phyloP scores from a whole-genome alignment of 2,113 vertebrate species.

The Daphoenositta chrysoptera region DNA sequence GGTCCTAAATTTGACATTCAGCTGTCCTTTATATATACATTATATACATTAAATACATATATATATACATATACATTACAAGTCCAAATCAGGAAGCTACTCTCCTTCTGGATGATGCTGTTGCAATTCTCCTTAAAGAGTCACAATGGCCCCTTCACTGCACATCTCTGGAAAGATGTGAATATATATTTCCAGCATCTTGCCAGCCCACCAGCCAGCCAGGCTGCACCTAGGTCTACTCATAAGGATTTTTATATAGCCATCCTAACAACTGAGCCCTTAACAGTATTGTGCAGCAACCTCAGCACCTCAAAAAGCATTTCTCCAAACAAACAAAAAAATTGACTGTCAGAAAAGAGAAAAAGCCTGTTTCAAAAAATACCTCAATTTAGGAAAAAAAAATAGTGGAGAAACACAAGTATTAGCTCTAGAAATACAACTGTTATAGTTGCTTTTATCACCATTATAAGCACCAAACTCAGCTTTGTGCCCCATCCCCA shows the following conservation, averaged over 20 bases:
- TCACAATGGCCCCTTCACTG: background rate
- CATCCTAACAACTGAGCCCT: background rate
- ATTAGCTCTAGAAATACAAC: background rate
- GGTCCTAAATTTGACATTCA: background rate
- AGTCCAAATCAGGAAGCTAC: background rate
- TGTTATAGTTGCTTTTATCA: background rate
- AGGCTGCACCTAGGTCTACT: background rate
- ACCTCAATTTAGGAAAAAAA: background rate
- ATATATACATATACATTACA: background rate
- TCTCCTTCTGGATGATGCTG: background rate
- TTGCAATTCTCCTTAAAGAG: background rate
- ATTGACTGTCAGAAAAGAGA: background rate
- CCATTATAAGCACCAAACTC: background rate
- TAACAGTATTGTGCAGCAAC: background rate
- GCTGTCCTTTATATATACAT: background rate
- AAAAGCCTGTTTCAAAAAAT: background rate
- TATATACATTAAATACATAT: too few species aligned
- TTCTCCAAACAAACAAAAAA: background rate
- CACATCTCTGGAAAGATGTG: background rate
- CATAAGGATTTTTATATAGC: background rate
- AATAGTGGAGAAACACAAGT: background rate
- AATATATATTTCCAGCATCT: background rate
- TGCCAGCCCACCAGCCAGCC: background rate
- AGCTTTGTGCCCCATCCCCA: background rate
- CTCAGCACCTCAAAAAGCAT: background rate